Evolutionary conservation across 2,113 vertebrate genomes (phyloP).

Genomic region (Emydocephalus ijimae): DNA sequence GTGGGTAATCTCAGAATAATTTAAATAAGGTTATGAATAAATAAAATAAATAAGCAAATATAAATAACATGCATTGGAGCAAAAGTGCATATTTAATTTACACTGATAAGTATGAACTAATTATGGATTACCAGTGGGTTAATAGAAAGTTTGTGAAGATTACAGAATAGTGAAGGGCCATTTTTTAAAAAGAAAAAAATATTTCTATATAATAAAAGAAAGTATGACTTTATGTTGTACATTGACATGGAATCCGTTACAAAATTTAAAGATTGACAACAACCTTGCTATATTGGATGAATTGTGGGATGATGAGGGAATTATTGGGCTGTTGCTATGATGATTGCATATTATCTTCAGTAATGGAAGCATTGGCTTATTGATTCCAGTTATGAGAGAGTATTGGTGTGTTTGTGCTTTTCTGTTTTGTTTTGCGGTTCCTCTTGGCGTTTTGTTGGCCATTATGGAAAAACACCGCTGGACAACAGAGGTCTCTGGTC

Average conservation of each 20-base stretch:
- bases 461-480: neutral
- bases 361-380: neutral
- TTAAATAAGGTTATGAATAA: neutral
- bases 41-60: neutral
- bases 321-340: neutral
- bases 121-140: neutral
- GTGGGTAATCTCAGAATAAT: neutral
- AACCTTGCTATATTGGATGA: neutral
- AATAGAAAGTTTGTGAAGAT: neutral
- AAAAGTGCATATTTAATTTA: neutral
- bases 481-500: neutral
- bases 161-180: neutral
- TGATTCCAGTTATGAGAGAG: neutral
- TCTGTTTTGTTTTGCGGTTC: neutral
- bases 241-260: neutral
- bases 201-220: neutral
- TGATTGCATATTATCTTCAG: neutral
- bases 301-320: neutral
- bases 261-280: neutral
- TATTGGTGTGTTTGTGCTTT: neutral
- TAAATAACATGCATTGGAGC: neutral
- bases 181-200: neutral
- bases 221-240: neutral
- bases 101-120: neutral
- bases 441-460: neutral